phyloP scores from a whole-genome alignment of 23 tunicate species.

The Aplidium turbinatum region DNA sequence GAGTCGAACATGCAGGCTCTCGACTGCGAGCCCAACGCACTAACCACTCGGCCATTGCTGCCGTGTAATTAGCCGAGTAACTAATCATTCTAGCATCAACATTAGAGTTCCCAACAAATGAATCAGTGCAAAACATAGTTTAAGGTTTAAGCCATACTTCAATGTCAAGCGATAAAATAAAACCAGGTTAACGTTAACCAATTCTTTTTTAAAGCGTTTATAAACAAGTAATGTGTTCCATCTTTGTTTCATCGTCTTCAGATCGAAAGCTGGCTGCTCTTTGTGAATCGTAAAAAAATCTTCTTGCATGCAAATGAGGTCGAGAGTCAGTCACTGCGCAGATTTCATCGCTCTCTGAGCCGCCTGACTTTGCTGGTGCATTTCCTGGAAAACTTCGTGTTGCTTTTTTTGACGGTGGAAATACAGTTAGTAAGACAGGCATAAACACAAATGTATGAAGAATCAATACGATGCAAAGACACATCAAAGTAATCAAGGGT shows the following conservation, averaged over 20 bases:
- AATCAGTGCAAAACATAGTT: no score
- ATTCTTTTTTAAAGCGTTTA: neutral
- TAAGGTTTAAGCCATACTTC: no score
- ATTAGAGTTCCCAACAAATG: no score
- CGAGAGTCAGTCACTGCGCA: neutral
- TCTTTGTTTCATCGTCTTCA: neutral
- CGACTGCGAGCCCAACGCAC: no score
- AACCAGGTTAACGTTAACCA: no score
- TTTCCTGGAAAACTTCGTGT: neutral
- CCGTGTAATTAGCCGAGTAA: neutral
- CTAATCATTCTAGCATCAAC: no score
- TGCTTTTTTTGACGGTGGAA: neutral
- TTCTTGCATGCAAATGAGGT: neutral
- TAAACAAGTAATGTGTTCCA: neutral
- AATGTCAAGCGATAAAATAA: no score
- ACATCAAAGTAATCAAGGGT: neutral
- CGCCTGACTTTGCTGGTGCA: neutral
- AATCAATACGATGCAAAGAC: neutral
- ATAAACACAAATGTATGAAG: conserved; percentile 1
- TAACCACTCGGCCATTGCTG: no score
- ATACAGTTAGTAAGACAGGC: conserved; percentile 5
- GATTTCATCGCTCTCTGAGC: neutral
- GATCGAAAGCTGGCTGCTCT: neutral
- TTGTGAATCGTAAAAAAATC: neutral
- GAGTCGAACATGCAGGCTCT: no score